phyloP scores from a whole-genome alignment of 1,140 invertebrate genomes.

The Calosoma granatense region DNA sequence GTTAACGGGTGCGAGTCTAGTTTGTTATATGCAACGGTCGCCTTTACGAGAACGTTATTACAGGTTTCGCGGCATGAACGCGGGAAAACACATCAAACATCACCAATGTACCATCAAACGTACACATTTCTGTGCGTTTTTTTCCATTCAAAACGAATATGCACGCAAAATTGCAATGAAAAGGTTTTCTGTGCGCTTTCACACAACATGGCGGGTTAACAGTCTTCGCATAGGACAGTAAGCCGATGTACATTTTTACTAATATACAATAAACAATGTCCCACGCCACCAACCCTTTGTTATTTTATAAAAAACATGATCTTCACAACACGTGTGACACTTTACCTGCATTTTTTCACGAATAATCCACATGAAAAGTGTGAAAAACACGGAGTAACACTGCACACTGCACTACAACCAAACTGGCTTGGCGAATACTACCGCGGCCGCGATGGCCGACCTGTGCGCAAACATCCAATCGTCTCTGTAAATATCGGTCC shows the following conservation, averaged over 20 bases:
- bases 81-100: conserved; percentile 29
- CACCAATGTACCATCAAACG: conserved; percentile 16
- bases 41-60: conserved; percentile 22
- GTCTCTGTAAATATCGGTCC: neutral
- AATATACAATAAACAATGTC: conserved; percentile 12
- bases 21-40: conserved; percentile 24
- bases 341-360: conserved; percentile 32
- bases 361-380: conserved; percentile 31
- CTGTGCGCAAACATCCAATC: conserved; percentile 12
- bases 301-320: conserved; percentile 11
- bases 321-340: conserved; percentile 18
- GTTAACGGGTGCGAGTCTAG: conserved; percentile 9
- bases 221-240: conserved; percentile 18
- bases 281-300: conserved; percentile 4
- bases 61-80: conserved; percentile 26
- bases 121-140: neutral
- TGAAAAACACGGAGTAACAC: conserved; percentile 35
- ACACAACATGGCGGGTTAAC: conserved; percentile 34
- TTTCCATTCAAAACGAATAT: conserved; percentile 19
- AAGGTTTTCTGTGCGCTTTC: conserved; percentile 17
- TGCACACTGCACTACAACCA: conserved; percentile 33
- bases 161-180: conserved; percentile 16
- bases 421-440: conserved; percentile 31
- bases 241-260: conserved; percentile 19
- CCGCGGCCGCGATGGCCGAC: conserved; percentile 34